These are phyloP conservation scores for Poecilia velifera DNA, from an alignment of 2,797 vertebrate genomes.

Conservation along the genomic window DNA sequence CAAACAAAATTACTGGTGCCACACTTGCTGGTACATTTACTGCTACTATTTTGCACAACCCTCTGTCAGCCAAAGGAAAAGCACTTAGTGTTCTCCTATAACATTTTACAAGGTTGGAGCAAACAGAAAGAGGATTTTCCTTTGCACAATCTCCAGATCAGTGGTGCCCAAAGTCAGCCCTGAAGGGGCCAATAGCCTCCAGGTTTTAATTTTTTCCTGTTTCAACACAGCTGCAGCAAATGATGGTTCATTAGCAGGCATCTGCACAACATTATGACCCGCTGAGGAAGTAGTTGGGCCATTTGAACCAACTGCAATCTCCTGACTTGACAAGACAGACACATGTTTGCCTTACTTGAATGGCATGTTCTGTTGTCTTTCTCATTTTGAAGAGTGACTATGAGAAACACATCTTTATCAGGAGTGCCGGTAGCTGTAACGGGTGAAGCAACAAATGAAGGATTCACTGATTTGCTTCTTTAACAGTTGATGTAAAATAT, in stretches of 20 bases:
- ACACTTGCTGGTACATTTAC: not conserved
- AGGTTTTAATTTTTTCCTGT: too few species aligned
- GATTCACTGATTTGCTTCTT: not conserved
- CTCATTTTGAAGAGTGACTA: not conserved
- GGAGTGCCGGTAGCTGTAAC: not conserved
- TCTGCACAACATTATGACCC: too few species aligned
- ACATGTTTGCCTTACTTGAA: not conserved
- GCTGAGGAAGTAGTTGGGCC: too few species aligned
- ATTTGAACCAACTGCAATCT: not conserved
- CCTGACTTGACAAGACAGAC: not conserved
- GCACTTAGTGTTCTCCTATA: not conserved
- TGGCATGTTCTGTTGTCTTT: not conserved
- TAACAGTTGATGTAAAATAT: not conserved
- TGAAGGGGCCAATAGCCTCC: too few species aligned
- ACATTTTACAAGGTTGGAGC: not conserved
- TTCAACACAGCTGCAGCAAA: too few species aligned
- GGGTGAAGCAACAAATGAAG: not conserved
- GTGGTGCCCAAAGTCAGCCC: too few species aligned
- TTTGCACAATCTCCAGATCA: not conserved
- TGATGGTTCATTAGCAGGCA: too few species aligned
- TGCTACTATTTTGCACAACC: not conserved
- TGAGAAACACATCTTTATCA: not conserved
- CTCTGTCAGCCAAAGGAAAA: not conserved
- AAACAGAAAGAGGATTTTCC: not conserved
- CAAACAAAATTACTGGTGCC: not conserved